Conservation (phyloP, 2,797 vertebrate species). For the Brachyalestes nurse region DNA sequence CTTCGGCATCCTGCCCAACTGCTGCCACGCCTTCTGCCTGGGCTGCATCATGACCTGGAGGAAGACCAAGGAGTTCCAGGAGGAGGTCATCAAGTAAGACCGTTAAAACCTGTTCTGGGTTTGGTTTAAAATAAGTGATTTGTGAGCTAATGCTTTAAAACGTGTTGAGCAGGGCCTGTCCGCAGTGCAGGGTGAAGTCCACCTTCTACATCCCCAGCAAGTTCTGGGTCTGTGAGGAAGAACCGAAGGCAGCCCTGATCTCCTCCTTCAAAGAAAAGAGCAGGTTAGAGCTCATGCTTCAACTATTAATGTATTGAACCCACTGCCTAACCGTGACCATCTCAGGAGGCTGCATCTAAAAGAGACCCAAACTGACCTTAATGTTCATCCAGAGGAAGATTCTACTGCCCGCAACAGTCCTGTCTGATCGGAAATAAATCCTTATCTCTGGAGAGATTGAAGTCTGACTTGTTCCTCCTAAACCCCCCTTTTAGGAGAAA, state of each 20-base stretch:
- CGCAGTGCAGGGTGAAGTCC: slow-evolving; percentile 87
- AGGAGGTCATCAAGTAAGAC: slow-evolving; percentile 81
- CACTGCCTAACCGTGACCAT: too few species aligned
- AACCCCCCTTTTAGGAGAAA: too few species aligned
- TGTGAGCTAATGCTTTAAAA: slow-evolving; percentile 32
- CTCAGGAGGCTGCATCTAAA: too few species aligned
- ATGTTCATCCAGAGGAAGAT: too few species aligned
- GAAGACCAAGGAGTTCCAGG: slow-evolving; percentile 81
- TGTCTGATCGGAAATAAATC: too few species aligned
- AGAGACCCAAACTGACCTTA: too few species aligned
- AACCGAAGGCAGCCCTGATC: slow-evolving; percentile 83
- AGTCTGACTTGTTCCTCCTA: too few species aligned
- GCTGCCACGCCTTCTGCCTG: slow-evolving; percentile 86
- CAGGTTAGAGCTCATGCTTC: slow-evolving; percentile 69
- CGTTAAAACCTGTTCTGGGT: neutral
- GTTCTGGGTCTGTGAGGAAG: slow-evolving; percentile 83
- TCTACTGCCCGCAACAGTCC: too few species aligned
- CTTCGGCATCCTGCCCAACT: slow-evolving; percentile 91
- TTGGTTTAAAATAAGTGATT: neutral
- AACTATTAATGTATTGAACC: too few species aligned
- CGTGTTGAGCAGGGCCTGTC: slow-evolving; percentile 80
- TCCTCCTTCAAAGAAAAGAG: slow-evolving; percentile 82
- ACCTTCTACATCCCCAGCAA: slow-evolving; percentile 88
- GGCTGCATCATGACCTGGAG: slow-evolving; percentile 88
- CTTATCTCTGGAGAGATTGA: too few species aligned